Base-by-base conservation (phyloP, 2,113 vertebrate genomes). In the Chaetops frenatus region DNA sequence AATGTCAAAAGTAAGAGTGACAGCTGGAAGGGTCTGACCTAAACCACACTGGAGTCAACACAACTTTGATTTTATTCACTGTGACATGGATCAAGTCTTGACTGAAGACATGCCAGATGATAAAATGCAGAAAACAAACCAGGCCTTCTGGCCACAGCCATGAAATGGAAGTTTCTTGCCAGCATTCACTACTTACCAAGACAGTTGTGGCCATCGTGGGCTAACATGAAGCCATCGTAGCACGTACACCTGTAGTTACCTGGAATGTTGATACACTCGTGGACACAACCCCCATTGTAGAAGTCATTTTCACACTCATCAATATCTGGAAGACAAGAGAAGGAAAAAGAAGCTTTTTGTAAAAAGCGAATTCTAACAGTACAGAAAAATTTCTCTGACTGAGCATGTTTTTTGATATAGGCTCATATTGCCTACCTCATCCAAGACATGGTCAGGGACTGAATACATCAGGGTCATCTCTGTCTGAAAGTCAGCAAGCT, bases 211-310 rank as follows among this genome's bases (percentile, higher is more conserved):
- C 99, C 99, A 2, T 99, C 99, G 0, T 99, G 98, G 11, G 99
- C 99, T 96, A 99, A 93, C 99, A 99, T 99, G 98, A 99, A 99
- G 8, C 99, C 99, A 40, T 99, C 99, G 1, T 99, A 99, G 97
- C 99, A 99, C 2, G 98, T 99, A 84, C 99, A 99, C 66, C 99
- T 97, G 98, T 99, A 99, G 98, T 99, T 99, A 17, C 99, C 99
- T 2, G 99, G 99, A 91, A 99, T 99, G 97, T 99, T 99, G 98
- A 99, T 99, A 86, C 99, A 99, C 88, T 99, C 99, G 0, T 99
- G 99, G 69, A 99, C 99, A 18, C 99, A 99, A 77, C 99, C 99
- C 1, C 99, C 99, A 0, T 99, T 99, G 98, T 99, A 99, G 98
- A 98, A 98, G 96, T 99, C 99, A 15, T 99, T 99, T 88, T 99